Evolutionary conservation across 2,113 vertebrate species (phyloP), one percentile per base, ranked within the genome.

Genomic region (Pitta sordida): DNA sequence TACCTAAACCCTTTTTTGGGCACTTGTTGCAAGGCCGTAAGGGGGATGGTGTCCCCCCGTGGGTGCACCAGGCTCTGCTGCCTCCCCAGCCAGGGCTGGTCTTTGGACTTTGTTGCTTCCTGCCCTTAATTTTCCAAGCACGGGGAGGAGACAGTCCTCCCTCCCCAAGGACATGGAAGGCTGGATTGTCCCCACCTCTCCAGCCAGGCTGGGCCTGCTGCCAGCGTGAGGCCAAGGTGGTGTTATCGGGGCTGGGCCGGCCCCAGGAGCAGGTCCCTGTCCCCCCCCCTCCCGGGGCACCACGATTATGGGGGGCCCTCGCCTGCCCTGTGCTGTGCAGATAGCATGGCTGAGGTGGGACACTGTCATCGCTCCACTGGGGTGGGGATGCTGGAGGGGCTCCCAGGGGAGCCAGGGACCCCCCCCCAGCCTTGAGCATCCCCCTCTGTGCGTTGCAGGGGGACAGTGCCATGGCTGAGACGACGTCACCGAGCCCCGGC

Each of bases 381-480:
- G 1, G 5, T 6, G 32, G 59, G 64, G 70, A n/a, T 87, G 91
- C n/a, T 0, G 19, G 34, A 69, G 77, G 58, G 49, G 36, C 59
- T 73, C 32, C 51, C 48, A 0, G 18, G 53, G 64, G 44, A 2
- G 5, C 46, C 60, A 30, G 67, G 80, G 71, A 39, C 14, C 22
- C 77, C 26, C 77, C 30, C 56, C 17, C 13, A 0, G 44, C 49
- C 67, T 59, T 2, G 0, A 81, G 69, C 86, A 46, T 63, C 80
- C 39, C n/a, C 6, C 7, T 0, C n/a, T 1, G 0, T 94, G 26
- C 69, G 0, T 97, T 94, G 73, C 96, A 99, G 98, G 96, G 93
- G 70, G 78, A 48, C 97, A 6, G 32, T 29, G 90, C 95, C 96
- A 99, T 99, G 99, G 98, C 96, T 13, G 98, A 98, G 80, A 96